These are phyloP conservation scores for Urophycis tenuis DNA, from an alignment of 2,797 vertebrate species.

Conservation along the genomic window DNA sequence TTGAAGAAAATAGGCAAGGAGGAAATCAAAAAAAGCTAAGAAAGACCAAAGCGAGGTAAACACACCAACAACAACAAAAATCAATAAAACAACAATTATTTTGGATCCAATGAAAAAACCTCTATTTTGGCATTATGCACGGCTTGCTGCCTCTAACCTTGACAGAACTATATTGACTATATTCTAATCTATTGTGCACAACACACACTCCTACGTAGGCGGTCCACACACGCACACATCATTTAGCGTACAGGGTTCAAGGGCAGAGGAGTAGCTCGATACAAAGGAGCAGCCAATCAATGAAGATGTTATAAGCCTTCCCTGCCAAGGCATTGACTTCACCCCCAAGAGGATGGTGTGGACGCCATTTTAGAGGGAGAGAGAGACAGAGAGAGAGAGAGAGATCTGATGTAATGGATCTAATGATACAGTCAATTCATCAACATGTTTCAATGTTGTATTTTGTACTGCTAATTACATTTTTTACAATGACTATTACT, in stretches of 20 bases:
- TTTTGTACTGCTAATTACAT: background rate
- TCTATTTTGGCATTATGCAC: conserved; percentile 39
- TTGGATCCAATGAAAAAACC: conserved; percentile 38
- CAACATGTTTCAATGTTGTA: background rate
- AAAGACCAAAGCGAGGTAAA: conserved; percentile 10
- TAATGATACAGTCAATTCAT: conserved; percentile 3
- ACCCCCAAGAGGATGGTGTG: conserved; percentile 33
- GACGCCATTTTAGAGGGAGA: conserved; percentile 6
- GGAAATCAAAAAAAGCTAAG: background rate
- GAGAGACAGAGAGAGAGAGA: conserved; percentile 21
- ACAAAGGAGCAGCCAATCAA: conserved; percentile 56
- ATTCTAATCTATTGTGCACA: conserved; percentile 50
- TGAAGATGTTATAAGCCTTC: conserved; percentile 58
- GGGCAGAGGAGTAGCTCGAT: conserved; percentile 53
- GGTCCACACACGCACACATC: conserved; percentile 17
- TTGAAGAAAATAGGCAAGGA: background rate
- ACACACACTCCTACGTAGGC: conserved; percentile 15
- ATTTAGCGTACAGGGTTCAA: conserved; percentile 56
- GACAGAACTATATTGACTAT: conserved; percentile 64
- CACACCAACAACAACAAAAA: conserved; percentile 37
- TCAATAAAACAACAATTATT: conserved; percentile 26
- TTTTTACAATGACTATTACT: background rate
- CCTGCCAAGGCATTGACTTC: conserved; percentile 53
- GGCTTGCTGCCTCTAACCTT: conserved; percentile 54
- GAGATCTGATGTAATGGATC: conserved; percentile 10